phyloP scores from a whole-genome alignment of 1,140 invertebrate species.

The Adelges cooleyi region DNA sequence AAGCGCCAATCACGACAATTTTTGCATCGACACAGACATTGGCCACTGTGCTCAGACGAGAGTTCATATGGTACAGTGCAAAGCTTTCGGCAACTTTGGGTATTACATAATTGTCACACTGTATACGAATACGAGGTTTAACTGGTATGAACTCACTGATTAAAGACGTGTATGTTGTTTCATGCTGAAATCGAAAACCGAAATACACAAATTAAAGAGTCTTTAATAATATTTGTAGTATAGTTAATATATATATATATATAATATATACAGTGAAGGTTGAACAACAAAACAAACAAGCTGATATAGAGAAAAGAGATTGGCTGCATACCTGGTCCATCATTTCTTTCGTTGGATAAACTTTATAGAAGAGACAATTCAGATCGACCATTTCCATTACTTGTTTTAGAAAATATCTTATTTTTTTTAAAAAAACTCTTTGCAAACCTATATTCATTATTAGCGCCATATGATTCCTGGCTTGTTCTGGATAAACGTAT shows the following conservation, averaged over 20 bases:
- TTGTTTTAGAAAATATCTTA: neutral
- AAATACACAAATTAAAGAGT: no score
- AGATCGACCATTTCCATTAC: neutral
- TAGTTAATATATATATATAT: no score
- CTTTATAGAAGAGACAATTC: conserved; percentile 11
- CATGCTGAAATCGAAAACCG: no score
- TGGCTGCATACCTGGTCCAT: conserved; percentile 16
- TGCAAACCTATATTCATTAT: conserved; percentile 1
- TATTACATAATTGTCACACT: neutral
- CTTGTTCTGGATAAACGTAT: neutral
- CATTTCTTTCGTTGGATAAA: neutral
- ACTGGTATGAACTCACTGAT: conserved; percentile 1
- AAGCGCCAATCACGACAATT: conserved; percentile 62
- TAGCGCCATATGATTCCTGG: neutral
- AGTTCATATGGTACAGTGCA: neutral
- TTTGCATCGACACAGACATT: conserved; percentile 45
- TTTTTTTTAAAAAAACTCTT: neutral
- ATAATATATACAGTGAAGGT: no score
- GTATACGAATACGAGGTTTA: neutral
- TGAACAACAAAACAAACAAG: no score
- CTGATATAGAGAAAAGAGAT: no score
- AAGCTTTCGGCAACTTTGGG: neutral
- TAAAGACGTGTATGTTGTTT: neutral
- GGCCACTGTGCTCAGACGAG: conserved; percentile 34
- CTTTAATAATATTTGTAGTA: no score